phyloP scores from a whole-genome alignment of 2,888 invertebrate genomes.

The Drepanosiphum platanoidis region DNA sequence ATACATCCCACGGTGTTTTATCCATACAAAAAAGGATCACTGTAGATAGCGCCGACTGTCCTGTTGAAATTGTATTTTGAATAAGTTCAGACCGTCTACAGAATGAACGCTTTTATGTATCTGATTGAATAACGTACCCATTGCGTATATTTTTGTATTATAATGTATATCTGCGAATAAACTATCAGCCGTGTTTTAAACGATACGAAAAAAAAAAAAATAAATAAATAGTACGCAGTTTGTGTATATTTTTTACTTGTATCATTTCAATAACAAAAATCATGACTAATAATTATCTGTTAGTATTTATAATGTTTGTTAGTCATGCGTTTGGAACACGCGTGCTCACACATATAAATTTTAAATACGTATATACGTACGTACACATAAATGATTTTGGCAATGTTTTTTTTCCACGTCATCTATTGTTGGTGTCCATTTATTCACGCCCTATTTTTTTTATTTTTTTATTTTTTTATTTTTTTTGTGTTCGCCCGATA shows the following conservation, averaged over 20 bases:
- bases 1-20: not conserved
- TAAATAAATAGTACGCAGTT: not conserved
- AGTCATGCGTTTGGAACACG: not conserved
- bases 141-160: not conserved
- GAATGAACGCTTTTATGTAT: conserved; percentile 26
- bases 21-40: conserved; percentile 30
- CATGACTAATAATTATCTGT: conserved; percentile 22
- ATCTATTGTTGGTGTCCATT: conserved; percentile 38
- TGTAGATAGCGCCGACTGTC: conserved; percentile 33
- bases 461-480: not conserved
- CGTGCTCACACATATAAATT: not conserved
- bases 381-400: conserved; percentile 5
- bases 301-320: not conserved
- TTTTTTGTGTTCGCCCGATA: conserved; percentile 35
- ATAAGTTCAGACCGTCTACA: conserved; percentile 23
- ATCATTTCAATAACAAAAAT: conserved; percentile 10
- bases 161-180: not conserved
- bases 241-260: not conserved
- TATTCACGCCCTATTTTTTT: conserved; percentile 21
- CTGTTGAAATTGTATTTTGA: conserved; percentile 50
- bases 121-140: conserved; percentile 30
- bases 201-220: not conserved
- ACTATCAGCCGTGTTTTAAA: not conserved
- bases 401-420: conserved; percentile 43
- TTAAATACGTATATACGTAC: not conserved